These are phyloP conservation scores for Orthosia incerta DNA, from an alignment of 2,888 invertebrate genomes.

Conservation along the genomic window DNA sequence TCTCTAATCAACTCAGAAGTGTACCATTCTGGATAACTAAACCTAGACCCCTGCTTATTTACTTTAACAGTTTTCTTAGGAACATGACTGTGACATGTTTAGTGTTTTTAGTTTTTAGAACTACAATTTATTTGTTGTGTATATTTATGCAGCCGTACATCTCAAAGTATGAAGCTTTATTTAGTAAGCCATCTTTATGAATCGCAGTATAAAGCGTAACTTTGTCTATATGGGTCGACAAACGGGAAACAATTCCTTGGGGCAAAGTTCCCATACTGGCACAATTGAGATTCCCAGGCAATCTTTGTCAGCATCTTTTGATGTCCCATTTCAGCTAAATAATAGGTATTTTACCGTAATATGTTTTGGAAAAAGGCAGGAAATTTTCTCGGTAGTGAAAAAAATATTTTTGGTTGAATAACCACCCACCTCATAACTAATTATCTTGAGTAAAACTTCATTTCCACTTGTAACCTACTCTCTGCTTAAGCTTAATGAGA, in stretches of 20 bases:
- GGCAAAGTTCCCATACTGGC: conserved; percentile 57
- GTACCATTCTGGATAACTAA: too few species aligned
- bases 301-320: conserved; percentile 61
- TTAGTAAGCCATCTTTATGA: conserved; percentile 74
- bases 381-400: neutral
- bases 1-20: too few species aligned
- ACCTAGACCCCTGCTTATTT: too few species aligned
- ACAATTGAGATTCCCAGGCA: conserved; percentile 58
- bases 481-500: conserved; percentile 50
- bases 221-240: conserved; percentile 70
- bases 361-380: neutral
- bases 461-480: conserved; percentile 57
- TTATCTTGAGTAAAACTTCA: conserved; percentile 54
- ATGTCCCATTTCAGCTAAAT: conserved; percentile 49
- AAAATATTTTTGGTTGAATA: neutral
- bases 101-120: too few species aligned
- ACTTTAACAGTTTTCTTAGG: too few species aligned
- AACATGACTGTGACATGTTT: too few species aligned
- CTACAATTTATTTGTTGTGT: neutral
- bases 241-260: conserved; percentile 64
- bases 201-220: conserved; percentile 66
- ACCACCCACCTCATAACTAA: conserved; percentile 32
- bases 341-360: neutral
- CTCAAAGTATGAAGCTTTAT: conserved; percentile 71
- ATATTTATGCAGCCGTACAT: conserved; percentile 62